Evolutionary conservation across 1,140 invertebrate genomes (phyloP).

Genomic region (Aphelinus certus): DNA sequence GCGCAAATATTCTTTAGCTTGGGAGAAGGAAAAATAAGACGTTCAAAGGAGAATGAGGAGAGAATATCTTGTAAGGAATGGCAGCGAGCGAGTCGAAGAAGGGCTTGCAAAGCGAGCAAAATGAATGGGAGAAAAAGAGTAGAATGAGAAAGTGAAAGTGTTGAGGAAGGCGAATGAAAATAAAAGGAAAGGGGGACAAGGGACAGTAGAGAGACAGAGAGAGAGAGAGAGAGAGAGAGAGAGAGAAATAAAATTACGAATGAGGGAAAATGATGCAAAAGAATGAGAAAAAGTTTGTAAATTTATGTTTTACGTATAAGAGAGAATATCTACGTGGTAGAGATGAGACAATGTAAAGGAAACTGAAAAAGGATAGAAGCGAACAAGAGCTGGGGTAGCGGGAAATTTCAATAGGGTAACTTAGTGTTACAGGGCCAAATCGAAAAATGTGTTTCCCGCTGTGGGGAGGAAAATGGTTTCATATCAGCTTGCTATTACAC

Average conservation of each 20-base stretch:
- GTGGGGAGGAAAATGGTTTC: not conserved
- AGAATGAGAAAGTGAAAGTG: not conserved
- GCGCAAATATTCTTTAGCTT: not conserved
- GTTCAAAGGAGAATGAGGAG: not conserved
- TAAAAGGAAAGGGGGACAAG: not conserved
- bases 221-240: not conserved
- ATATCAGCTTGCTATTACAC: conserved; percentile 4
- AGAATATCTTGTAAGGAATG: not conserved
- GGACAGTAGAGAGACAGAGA: not conserved
- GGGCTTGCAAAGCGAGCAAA: conserved; percentile 7
- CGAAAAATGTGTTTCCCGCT: conserved; percentile 17
- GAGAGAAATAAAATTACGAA: not conserved
- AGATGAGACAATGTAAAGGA: not conserved
- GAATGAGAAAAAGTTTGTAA: not conserved
- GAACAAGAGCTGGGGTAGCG: not conserved
- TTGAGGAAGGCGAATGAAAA: not conserved
- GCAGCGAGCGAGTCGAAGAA: not conserved
- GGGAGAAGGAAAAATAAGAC: not conserved
- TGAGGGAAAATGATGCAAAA: conserved; percentile 24
- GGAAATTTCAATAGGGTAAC: conserved; percentile 19
- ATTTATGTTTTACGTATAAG: conserved; percentile 17
- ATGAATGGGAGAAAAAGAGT: conserved; percentile 11
- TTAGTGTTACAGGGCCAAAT: conserved; percentile 19
- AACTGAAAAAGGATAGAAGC: not conserved
- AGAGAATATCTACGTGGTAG: not conserved